Conservation (phyloP, 2,113 vertebrate genomes). For the Cacatua alba region DNA sequence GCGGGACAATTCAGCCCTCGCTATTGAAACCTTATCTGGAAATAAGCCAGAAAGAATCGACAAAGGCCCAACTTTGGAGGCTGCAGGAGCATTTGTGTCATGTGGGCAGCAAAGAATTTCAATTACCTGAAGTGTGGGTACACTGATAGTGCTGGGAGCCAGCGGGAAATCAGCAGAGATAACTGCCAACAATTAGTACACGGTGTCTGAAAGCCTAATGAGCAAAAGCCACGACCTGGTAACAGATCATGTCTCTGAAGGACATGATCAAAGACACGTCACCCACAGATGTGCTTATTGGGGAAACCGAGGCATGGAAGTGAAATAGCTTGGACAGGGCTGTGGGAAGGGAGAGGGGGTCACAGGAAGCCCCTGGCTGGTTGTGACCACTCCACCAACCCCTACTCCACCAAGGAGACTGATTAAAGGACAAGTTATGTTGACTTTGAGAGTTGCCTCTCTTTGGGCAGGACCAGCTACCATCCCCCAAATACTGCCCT, state of each 20-base stretch:
- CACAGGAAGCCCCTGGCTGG: not conserved
- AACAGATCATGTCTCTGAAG: not conserved
- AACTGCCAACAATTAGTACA: not conserved
- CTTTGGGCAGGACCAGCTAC: accelerated
- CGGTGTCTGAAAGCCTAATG: accelerated
- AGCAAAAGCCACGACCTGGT: not conserved
- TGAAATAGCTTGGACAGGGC: not conserved
- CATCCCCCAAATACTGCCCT: not conserved
- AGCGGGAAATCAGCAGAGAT: not conserved
- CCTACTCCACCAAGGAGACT: accelerated
- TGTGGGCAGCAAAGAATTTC: not conserved
- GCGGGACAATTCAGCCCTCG: not conserved
- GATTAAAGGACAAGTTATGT: not conserved
- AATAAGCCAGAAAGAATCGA: not conserved
- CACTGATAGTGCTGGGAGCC: not conserved
- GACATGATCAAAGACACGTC: accelerated
- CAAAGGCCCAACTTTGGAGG: not conserved
- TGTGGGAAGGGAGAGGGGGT: not conserved
- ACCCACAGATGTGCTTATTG: accelerated
- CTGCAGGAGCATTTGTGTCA: not conserved
- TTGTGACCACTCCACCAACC: not conserved
- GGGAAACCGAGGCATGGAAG: not conserved
- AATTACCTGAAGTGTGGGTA: accelerated
- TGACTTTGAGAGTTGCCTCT: not conserved
- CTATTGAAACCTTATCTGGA: not conserved